Evolutionary conservation across 2,888 invertebrate genomes (phyloP), one percentile per base, ranked within the genome.

Genomic region (Oasisia sp.): DNA sequence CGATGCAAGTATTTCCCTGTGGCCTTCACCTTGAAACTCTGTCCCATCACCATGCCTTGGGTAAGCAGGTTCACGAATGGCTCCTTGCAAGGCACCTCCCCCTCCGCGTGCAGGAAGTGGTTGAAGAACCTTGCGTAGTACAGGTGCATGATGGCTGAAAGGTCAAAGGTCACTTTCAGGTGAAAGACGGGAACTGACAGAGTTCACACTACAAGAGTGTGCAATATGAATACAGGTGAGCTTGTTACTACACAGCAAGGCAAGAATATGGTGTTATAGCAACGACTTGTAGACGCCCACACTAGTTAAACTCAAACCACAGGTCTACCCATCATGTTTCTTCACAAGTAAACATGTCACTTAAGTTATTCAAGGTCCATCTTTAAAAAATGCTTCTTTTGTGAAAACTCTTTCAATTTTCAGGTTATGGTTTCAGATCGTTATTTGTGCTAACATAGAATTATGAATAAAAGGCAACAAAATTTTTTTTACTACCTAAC

Each of bases 81-180:
- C 96, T 99, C 99, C 93, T 97, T 96, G 93, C 97, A 97, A 7
- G 93, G 92, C 19, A 98, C 97, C 94, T 98, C 96, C 0, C 98
- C 98, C 93, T 98, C 96, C 2, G 98, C 98, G 96, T 98, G 97
- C 92, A 99, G 97, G 96, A 99, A 99, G 96, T 99, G 98, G 95
- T 97, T 98, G 96, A 96, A 94, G 96, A 99, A 99, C 91, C 99
- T 97, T 4, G 99, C 99, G 97, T 98, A 99, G 95, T 99, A 99
- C 94, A 99, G 97, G 97, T 99, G 99, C 91, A 99, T 96, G 14
- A 98, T 98, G 74, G 99, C 99, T 97, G 95, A 89, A 95, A 95
- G 91, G 27, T 74, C 74, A 74, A 74, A 74, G n/a, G 74, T 27
- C 19, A 74, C 27, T 32, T 38, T 32, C 44, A 8, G 90, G 19